Base-by-base conservation (phyloP, 64 coral and sea anemone species). In the Astreopora myriophthalma region DNA sequence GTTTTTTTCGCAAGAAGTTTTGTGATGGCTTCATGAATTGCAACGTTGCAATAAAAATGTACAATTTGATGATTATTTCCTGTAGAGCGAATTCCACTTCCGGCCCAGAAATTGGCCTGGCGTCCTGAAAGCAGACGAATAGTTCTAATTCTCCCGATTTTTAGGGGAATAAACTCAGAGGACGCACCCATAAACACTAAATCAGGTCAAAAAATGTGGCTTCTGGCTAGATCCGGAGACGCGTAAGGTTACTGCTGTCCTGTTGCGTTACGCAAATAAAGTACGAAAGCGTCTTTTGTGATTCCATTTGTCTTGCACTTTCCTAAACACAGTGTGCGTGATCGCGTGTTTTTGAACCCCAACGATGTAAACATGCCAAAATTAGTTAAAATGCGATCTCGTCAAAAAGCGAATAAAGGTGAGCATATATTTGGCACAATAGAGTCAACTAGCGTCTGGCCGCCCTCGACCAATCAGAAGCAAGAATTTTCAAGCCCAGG, bases 281-380 rank as follows among this genome's bases (percentile, higher is more conserved):
- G 33, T 83, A 9, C 52, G 79, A 83, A 25, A 83, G 57, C 34
- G 32, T 36, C 34, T n/a, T 36, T 83, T 83, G 52, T 65, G 33
- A 1, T 3, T 23, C 5, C n/a, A 36, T 83, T 62, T 83, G 30
- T 30, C 34, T 83, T 83, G 55, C 55, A 64, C 52, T 83, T 83
- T 64, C 52, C 51, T 20, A 51, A 29, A 46, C 75, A n/a, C 26
- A n/a, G 38, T 62, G 52, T 81, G 31, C 52, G 51, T 88, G 65
- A 96, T 96, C 94, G 94, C 94, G 94, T 96, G 90, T 67, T 55
- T 71, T 65, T 26, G 27, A 85, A 55, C 51, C 78, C 44, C 78
- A 25, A 69, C 72, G 58, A 96, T 87, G 94, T 95, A 85, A 95
- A 79, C 48, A 35, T 83, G 75, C 90, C 90, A 96, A 96, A 96